These are phyloP conservation scores for Moxostoma hubbsi DNA, from an alignment of 2,797 vertebrate species.

Conservation along the genomic window DNA sequence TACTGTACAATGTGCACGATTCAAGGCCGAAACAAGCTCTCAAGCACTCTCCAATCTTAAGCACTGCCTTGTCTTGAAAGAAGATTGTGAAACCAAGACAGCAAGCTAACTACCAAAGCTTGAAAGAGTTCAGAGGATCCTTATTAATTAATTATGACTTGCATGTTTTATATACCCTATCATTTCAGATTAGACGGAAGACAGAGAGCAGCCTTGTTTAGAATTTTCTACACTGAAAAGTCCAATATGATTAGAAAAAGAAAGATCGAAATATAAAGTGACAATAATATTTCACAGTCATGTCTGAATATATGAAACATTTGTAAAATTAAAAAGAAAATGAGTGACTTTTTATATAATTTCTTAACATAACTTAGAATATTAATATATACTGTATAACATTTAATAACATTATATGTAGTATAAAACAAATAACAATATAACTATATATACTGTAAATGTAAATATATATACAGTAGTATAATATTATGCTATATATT, in stretches of 20 bases:
- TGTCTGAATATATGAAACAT: neutral
- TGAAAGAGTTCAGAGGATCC: constrained; percentile 18
- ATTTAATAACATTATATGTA: neutral
- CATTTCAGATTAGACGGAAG: neutral
- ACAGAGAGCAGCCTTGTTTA: neutral
- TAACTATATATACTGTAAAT: too few relatives aligned
- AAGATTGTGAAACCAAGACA: constrained; percentile 18
- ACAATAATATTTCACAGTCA: neutral
- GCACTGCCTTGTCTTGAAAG: neutral
- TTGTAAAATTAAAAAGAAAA: neutral
- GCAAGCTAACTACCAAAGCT: constrained; percentile 22
- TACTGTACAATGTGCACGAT: neutral
- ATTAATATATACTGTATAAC: too few relatives aligned
- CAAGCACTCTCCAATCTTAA: neutral
- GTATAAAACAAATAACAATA: neutral
- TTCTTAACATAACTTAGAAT: too few relatives aligned
- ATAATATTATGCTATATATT: too few relatives aligned
- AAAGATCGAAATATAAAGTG: neutral
- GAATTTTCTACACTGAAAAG: neutral
- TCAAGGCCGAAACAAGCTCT: constrained; percentile 29
- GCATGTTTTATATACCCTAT: constrained; percentile 13
- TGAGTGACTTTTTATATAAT: too few relatives aligned
- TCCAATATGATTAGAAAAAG: neutral
- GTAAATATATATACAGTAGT: too few relatives aligned
- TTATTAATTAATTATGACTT: constrained; percentile 29